Evolutionary conservation across 2,113 vertebrate species (phyloP).

Genomic region (Brachypodius melanocephalos): DNA sequence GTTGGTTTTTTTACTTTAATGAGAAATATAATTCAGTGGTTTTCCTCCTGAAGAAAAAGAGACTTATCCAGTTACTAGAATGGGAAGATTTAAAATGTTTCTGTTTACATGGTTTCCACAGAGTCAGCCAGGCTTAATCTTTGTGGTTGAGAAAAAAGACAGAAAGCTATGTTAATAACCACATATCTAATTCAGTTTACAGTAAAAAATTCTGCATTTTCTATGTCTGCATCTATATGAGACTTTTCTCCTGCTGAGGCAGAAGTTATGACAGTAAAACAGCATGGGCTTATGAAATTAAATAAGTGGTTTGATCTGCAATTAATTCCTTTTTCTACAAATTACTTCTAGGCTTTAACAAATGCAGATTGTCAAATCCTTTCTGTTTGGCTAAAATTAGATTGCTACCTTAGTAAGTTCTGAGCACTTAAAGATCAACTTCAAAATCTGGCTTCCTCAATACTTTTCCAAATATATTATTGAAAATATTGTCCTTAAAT

Average conservation of each 20-base stretch:
- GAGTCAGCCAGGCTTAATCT: neutral
- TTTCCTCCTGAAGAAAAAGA: neutral
- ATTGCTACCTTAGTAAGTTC: neutral
- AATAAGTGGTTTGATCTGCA: neutral
- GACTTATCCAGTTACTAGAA: neutral
- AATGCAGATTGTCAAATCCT: neutral
- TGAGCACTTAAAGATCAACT: neutral
- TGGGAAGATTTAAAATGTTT: neutral
- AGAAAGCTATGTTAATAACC: neutral
- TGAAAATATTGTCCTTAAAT: neutral
- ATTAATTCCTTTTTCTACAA: neutral
- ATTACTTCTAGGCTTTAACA: neutral
- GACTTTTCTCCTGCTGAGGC: neutral
- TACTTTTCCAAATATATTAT: neutral
- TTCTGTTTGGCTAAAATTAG: neutral
- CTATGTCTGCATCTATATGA: neutral
- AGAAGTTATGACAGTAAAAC: neutral
- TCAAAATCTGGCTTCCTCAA: neutral
- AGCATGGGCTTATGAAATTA: neutral
- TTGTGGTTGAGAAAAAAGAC: neutral
- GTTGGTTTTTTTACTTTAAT: neutral
- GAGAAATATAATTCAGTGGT: neutral
- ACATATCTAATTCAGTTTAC: neutral
- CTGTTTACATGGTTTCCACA: neutral
- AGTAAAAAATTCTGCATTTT: neutral